phyloP scores from a whole-genome alignment of 2,888 invertebrate species.

The Ormia ochracea region DNA sequence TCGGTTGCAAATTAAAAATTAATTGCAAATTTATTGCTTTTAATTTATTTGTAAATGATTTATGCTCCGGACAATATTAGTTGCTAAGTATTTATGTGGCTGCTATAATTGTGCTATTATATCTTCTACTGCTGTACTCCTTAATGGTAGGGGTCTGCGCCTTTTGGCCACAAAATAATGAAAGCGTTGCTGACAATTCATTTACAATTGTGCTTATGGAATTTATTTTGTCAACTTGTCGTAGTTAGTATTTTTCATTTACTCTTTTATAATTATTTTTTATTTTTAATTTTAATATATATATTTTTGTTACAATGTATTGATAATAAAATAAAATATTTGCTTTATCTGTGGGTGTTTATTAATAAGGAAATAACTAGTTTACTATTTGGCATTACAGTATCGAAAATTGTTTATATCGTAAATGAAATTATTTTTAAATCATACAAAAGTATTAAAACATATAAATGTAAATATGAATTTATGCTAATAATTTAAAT shows the following conservation, averaged over 20 bases:
- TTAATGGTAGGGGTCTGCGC: slow-evolving; percentile 1
- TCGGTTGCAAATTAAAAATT: slow-evolving; percentile 71
- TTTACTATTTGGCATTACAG: background rate
- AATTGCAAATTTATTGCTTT: slow-evolving; percentile 74
- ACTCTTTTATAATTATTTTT: background rate
- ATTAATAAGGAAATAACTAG: slow-evolving; percentile 53
- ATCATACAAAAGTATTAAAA: slow-evolving; percentile 23
- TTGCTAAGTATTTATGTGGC: slow-evolving; percentile 26
- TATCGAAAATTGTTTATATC: slow-evolving; percentile 1
- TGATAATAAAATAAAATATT: slow-evolving; percentile 30
- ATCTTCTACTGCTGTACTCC: background rate
- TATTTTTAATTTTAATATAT: background rate
- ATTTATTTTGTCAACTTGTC: slow-evolving; percentile 40
- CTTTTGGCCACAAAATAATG: background rate
- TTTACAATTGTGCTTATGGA: slow-evolving; percentile 2
- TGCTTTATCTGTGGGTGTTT: slow-evolving; percentile 47
- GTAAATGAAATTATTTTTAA: background rate
- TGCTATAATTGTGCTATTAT: slow-evolving; percentile 13
- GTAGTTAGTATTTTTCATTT: background rate
- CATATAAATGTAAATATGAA: slow-evolving; percentile 20
- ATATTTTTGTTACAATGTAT: slow-evolving; percentile 41
- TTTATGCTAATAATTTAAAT: too few species aligned
- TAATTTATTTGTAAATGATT: slow-evolving; percentile 72
- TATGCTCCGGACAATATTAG: slow-evolving; percentile 63
- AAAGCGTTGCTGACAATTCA: background rate